Evolutionary conservation across 37 sponge, comb jelly and placozoan species (phyloP), one percentile per base, ranked within the genome.

Genomic region (Oopsacas minuta): DNA sequence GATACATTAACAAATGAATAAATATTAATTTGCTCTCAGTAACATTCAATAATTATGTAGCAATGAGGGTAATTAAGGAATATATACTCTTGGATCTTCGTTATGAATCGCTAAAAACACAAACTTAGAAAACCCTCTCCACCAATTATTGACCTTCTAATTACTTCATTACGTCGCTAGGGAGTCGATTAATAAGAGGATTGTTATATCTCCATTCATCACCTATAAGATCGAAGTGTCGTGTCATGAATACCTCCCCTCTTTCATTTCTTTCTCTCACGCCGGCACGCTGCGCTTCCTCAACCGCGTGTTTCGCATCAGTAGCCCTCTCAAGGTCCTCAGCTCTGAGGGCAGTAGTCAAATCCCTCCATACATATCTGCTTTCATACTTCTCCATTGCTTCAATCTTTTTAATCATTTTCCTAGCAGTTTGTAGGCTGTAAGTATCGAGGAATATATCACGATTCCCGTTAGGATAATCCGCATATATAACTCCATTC

Each of bases 401-500:
- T 0, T 85, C 85, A n/a, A 95, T 46, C 35, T 86, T 85, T 87
- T 84, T 87, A 38, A 94, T 39, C 86, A 90, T 93, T 91, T 99
- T 99, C 37, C 90, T 85, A n/a, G 30, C 75, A 25, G 28, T 61
- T 34, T 61, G 75, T 34, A 61, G 75, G 28, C 75, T 61, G 17
- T 61, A 12, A 34, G 75, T 61, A 34, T 61, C 75, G 22, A 61
- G 75, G 75, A 61, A 61, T 10, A 61, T 34, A 5, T 61, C 75
- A 5, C 75, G 20, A 3, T 61, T 92, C 36, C 92, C 90, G 39
- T 89, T 89, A 1, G 93, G 92, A 38, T 88, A 81, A 52, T 94
- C 91, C 0, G 28, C 86, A 87, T 88, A 84, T 90, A 97, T 93
- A 35, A 94, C 89, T 32, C 96, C 94, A 87, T 99, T 99, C 99